Conservation (phyloP, 1,140 invertebrate genomes). For the Zaprionus ornatus region DNA sequence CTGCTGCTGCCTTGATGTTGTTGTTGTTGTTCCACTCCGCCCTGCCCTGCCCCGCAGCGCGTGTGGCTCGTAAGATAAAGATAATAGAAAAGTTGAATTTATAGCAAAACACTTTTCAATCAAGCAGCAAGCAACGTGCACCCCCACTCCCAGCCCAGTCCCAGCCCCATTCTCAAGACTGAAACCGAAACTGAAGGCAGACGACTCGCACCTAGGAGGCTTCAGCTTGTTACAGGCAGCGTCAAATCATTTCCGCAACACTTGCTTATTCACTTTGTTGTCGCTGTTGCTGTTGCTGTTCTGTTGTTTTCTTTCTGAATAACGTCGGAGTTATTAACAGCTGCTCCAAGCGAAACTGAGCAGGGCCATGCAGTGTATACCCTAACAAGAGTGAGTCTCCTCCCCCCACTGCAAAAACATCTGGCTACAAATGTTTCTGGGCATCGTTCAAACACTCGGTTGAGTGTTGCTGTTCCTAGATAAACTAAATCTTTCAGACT, state of each 20-base stretch:
- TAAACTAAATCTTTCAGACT: background rate
- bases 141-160: too few species aligned
- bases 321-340: constrained; percentile 55
- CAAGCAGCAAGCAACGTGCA: constrained; percentile 43
- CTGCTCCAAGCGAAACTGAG: background rate
- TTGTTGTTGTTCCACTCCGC: constrained; percentile 15
- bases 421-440: too few species aligned
- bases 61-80: constrained; percentile 65
- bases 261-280: constrained; percentile 64
- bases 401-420: too few species aligned
- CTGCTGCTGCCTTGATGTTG: background rate
- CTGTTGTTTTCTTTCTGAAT: constrained; percentile 37
- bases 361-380: too few species aligned
- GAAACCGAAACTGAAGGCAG: background rate
- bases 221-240: constrained; percentile 22
- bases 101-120: constrained; percentile 75
- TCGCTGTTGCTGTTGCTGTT: constrained; percentile 15
- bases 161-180: background rate
- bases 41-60: constrained; percentile 22
- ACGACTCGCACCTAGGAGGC: background rate
- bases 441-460: too few species aligned
- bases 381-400: too few species aligned
- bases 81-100: constrained; percentile 74
- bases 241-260: constrained; percentile 79
- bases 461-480: too few species aligned